A percentile compares a stretch with the other conserved stretches of the same genome.
Evolutionary conservation across 2,888 invertebrate genomes (phyloP).

Genomic region (Himalopsyche japonica): DNA sequence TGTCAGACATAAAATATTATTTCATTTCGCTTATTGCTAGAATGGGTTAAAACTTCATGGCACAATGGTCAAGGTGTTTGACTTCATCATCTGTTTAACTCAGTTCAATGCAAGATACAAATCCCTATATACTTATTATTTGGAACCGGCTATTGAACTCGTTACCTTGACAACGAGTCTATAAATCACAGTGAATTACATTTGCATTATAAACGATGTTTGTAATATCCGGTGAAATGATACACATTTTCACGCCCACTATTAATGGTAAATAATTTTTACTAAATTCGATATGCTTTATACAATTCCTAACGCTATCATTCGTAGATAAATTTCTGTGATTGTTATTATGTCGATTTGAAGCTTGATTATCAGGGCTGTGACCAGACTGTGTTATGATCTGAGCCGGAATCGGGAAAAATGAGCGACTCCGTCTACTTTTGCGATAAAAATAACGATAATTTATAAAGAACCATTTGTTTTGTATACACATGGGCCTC

Average conservation of each 20-base stretch:
- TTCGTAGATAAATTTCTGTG: too few species aligned
- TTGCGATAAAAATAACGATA: too few species aligned
- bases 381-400: too few species aligned
- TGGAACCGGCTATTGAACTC: background rate
- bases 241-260: background rate
- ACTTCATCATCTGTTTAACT: background rate
- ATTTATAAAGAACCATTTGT: too few species aligned
- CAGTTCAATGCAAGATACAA: background rate
- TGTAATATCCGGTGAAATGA: background rate
- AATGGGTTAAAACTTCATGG: background rate
- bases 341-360: too few species aligned
- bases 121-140: background rate
- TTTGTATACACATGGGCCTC: too few species aligned
- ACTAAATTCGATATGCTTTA: background rate
- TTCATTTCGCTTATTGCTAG: background rate
- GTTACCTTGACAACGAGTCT: background rate
- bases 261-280: too few species aligned
- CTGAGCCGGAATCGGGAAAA: too few species aligned
- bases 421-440: too few species aligned
- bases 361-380: too few species aligned
- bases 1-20: too few species aligned
- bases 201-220: background rate
- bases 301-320: too few species aligned
- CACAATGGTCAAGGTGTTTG: background rate
- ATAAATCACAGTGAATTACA: background rate